Evolutionary conservation across 2,797 vertebrate species (phyloP).

Genomic region (Enteromius unitaeniatus): DNA sequence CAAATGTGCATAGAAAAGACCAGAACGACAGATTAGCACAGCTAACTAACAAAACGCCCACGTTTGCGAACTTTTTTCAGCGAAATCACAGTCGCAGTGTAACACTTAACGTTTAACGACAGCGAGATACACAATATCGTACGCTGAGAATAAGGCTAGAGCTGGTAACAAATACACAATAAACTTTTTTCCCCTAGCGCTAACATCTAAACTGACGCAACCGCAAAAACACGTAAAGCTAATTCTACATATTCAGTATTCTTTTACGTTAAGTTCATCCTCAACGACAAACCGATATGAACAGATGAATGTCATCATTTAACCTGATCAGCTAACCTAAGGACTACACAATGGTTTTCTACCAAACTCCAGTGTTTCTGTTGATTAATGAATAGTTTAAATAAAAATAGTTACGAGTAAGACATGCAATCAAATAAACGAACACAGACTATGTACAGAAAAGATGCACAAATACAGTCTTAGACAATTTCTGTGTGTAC

Average conservation of each 20-base stretch:
- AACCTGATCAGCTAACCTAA: conserved; percentile 18
- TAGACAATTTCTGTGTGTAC: not conserved
- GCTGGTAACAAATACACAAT: conserved; percentile 7
- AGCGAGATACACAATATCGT: conserved; percentile 6
- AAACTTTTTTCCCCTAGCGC: not conserved
- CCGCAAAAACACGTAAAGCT: conserved; percentile 5
- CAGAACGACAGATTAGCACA: conserved; percentile 4
- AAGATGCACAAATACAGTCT: conserved; percentile 1
- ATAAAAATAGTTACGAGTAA: conserved; percentile 30
- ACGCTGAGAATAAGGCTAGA: conserved; percentile 15
- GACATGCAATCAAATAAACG: conserved; percentile 33
- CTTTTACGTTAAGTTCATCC: not conserved
- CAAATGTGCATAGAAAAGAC: conserved; percentile 19
- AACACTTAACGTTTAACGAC: conserved; percentile 4
- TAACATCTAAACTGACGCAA: conserved; percentile 19
- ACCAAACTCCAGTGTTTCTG: conserved; percentile 6
- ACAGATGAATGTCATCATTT: conserved; percentile 42
- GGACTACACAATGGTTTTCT: not conserved
- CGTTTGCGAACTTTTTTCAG: not conserved
- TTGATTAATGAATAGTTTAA: conserved; percentile 32
- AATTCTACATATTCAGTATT: conserved; percentile 32
- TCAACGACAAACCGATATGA: conserved; percentile 15
- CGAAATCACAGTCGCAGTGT: not conserved
- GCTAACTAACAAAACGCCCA: conserved; percentile 1
- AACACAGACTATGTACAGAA: conserved; percentile 25